Percentiles rank a stretch among this genome's conserved stretches.
Evolutionary conservation across 2,797 vertebrate species (phyloP).

Genomic region (Sebastes alutus): DNA sequence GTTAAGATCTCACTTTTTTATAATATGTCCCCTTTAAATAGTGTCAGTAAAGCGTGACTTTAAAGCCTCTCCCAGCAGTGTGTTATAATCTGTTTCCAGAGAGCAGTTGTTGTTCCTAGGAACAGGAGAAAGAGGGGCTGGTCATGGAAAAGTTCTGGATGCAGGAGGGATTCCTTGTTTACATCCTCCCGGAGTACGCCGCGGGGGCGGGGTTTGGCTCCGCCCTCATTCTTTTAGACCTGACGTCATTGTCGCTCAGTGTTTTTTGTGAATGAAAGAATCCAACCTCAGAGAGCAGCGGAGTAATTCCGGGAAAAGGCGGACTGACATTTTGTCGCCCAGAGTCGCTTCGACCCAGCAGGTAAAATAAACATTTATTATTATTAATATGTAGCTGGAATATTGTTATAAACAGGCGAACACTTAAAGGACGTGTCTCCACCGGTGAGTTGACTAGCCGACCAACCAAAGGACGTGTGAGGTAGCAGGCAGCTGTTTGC

Average conservation of each 20-base stretch:
- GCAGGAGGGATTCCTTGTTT: slow-evolving; percentile 82
- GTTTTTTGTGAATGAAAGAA: slow-evolving; percentile 99
- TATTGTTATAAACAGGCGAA: not conserved
- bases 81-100: not conserved
- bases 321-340: slow-evolving; percentile 85
- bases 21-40: too few relatives aligned
- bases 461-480: slow-evolving; percentile 70
- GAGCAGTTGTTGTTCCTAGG: slow-evolving; percentile 27
- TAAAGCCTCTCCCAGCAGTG: not conserved
- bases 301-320: slow-evolving; percentile 98
- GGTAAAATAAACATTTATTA: slow-evolving; percentile 31
- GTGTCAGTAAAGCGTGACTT: not conserved
- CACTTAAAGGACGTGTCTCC: slow-evolving; percentile 17
- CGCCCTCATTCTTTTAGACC: slow-evolving; percentile 84
- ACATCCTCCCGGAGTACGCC: slow-evolving; percentile 77
- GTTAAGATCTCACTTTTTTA: too few relatives aligned
- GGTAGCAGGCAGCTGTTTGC: slow-evolving; percentile 72
- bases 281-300: slow-evolving; percentile 86
- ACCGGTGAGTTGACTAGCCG: slow-evolving; percentile 2
- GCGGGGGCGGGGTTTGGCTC: slow-evolving; percentile 73
- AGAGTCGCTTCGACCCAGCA: slow-evolving; percentile 69
- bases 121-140: not conserved
- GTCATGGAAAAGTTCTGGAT: slow-evolving; percentile 73
- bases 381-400: too few relatives aligned
- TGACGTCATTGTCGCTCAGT: slow-evolving; percentile 94